phyloP scores from a whole-genome alignment of 2,797 vertebrate species.

The Argentina silus region DNA sequence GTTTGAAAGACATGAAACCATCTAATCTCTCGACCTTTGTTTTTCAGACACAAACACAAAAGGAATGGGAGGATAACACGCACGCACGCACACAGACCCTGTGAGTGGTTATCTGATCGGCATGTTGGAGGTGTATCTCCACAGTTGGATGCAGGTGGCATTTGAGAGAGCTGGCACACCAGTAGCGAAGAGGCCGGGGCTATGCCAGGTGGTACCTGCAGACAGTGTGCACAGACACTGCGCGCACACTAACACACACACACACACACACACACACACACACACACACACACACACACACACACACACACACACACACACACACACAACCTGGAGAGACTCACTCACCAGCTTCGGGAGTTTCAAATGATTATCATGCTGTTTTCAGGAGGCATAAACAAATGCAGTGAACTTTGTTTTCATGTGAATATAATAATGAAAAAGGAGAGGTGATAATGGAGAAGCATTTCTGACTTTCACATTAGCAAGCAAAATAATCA shows the following conservation, averaged over 20 bases:
- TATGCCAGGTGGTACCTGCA: neutral
- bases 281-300: neutral
- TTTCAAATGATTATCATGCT: neutral
- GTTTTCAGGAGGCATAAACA: too few relatives aligned
- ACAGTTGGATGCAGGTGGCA: conserved; percentile 6
- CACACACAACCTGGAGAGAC: conserved; percentile 1
- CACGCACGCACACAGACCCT: neutral
- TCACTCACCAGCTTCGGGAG: neutral
- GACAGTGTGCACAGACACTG: neutral
- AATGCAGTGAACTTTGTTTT: too few relatives aligned
- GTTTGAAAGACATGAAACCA: neutral
- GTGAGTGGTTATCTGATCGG: neutral
- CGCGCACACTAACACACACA: neutral
- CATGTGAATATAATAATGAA: neutral
- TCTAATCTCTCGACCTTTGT: too few relatives aligned
- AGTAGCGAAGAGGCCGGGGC: neutral
- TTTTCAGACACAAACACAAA: neutral
- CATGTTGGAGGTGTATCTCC: conserved; percentile 1
- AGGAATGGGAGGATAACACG: neutral
- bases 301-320: neutral
- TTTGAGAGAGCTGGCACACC: conserved; percentile 2
- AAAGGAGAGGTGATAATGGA: neutral
- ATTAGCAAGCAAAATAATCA: neutral
- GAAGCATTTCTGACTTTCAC: neutral
- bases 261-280: too few relatives aligned